A percentile compares a stretch with the other conserved stretches of the same genome.
phyloP scores from a whole-genome alignment of 2,888 invertebrate genomes.

The Ormyrus pomaceus region DNA sequence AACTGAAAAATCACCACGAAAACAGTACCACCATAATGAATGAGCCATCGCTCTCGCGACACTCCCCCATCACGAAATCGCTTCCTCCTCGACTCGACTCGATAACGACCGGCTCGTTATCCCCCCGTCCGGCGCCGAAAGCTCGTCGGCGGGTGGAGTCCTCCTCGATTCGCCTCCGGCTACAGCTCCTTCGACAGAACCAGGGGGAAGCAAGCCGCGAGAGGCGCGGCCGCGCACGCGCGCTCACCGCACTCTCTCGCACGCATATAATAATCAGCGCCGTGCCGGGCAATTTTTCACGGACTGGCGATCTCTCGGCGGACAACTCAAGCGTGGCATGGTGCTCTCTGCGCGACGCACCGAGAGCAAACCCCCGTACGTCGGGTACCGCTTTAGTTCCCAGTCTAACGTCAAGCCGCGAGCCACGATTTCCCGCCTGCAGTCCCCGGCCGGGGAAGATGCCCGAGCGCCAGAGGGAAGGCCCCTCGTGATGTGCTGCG shows the following conservation, averaged over 20 bases:
- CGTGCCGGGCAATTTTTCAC: slow-evolving; percentile 70
- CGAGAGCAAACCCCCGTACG: slow-evolving; percentile 61
- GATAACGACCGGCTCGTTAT: too few species aligned
- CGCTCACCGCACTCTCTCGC: slow-evolving; percentile 42
- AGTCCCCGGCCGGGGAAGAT: slow-evolving; percentile 25
- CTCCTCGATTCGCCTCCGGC: too few species aligned
- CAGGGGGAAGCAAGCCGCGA: too few species aligned
- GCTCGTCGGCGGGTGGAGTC: too few species aligned
- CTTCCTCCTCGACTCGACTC: too few species aligned
- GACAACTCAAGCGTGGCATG: slow-evolving; percentile 73
- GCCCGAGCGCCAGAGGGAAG: slow-evolving; percentile 27
- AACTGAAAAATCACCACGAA: too few species aligned
- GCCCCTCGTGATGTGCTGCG: slow-evolving; percentile 59
- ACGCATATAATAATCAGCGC: slow-evolving; percentile 66
- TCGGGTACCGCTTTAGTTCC: slow-evolving; percentile 68
- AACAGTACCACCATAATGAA: too few species aligned
- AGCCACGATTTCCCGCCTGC: background rate
- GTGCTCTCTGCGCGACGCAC: slow-evolving; percentile 63
- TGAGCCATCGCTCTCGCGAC: too few species aligned
- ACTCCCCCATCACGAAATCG: too few species aligned
- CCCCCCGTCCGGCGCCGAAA: too few species aligned
- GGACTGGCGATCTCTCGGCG: slow-evolving; percentile 71
- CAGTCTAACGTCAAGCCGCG: slow-evolving; percentile 68
- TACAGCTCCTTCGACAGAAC: too few species aligned
- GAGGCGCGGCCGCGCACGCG: background rate